A percentile compares a stretch with the other conserved stretches of the same genome.
These are phyloP conservation scores for Drosophila auraria DNA, from an alignment of 1,140 invertebrate genomes.

Conservation along the genomic window DNA sequence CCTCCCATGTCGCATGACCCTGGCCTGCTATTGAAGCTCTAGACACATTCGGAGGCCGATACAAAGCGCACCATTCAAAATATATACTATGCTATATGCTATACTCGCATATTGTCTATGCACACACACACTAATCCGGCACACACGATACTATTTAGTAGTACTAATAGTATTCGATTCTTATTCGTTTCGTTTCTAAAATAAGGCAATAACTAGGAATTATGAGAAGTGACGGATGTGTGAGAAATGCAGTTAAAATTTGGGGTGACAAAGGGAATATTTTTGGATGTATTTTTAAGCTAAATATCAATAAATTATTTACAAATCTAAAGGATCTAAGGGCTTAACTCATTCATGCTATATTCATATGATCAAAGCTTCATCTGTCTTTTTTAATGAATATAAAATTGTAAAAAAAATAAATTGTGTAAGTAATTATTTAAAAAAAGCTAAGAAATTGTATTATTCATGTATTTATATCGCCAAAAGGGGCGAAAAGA, in stretches of 20 bases:
- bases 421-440: too few relatives aligned
- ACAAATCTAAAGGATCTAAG: background rate
- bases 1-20: conserved; percentile 84
- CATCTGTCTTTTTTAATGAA: too few relatives aligned
- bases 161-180: conserved; percentile 1
- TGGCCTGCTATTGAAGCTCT: conserved; percentile 84
- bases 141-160: conserved; percentile 16
- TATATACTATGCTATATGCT: conserved; percentile 68
- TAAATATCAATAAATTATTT: background rate
- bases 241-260: background rate
- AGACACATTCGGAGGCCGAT: conserved; percentile 81
- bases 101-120: conserved; percentile 40
- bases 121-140: conserved; percentile 4
- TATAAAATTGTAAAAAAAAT: too few relatives aligned
- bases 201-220: conserved; percentile 14
- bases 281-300: background rate
- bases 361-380: too few relatives aligned
- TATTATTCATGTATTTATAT: too few relatives aligned
- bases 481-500: too few relatives aligned
- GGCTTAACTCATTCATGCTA: too few relatives aligned
- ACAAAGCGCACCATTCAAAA: conserved; percentile 83
- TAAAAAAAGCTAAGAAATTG: too few relatives aligned
- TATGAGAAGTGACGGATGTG: background rate
- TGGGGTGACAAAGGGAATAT: too few relatives aligned
- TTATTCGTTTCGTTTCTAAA: conserved; percentile 20